A percentile compares a stretch with the other conserved stretches of the same genome.
Evolutionary conservation across 2,888 invertebrate genomes (phyloP).

Genomic region (Tortrix viridana): DNA sequence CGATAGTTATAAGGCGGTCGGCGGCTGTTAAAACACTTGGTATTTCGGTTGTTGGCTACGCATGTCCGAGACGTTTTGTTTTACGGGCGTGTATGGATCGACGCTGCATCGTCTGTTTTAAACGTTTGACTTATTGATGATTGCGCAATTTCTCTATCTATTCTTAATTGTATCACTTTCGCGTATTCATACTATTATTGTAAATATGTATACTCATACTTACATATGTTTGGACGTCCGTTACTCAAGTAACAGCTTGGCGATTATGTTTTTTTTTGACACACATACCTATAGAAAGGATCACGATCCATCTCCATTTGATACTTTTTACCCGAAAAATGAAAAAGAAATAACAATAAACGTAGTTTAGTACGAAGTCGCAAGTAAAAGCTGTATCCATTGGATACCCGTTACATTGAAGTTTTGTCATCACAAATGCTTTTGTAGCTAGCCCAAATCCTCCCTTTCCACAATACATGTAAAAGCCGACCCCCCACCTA

Average conservation of each 20-base stretch:
- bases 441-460: not conserved
- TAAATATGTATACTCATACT: too few relatives aligned
- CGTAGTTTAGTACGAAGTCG: too few relatives aligned
- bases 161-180: too few relatives aligned
- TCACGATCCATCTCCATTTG: too few relatives aligned
- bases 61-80: conserved; percentile 63
- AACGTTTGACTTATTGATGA: not conserved
- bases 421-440: not conserved
- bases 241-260: too few relatives aligned
- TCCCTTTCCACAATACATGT: conserved; percentile 24
- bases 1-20: conserved; percentile 64
- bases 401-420: not conserved
- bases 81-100: conserved; percentile 44
- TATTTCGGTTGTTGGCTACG: conserved; percentile 69
- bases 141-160: not conserved
- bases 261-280: too few relatives aligned
- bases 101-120: conserved; percentile 47
- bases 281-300: too few relatives aligned
- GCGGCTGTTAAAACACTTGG: conserved; percentile 52
- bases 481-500: conserved; percentile 27
- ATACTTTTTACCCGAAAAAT: too few relatives aligned
- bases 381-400: too few relatives aligned
- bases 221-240: too few relatives aligned
- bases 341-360: too few relatives aligned
- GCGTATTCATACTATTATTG: too few relatives aligned